These are phyloP conservation scores for Ceuthmochares aereus DNA, from an alignment of 2,113 vertebrate species.

Conservation along the genomic window DNA sequence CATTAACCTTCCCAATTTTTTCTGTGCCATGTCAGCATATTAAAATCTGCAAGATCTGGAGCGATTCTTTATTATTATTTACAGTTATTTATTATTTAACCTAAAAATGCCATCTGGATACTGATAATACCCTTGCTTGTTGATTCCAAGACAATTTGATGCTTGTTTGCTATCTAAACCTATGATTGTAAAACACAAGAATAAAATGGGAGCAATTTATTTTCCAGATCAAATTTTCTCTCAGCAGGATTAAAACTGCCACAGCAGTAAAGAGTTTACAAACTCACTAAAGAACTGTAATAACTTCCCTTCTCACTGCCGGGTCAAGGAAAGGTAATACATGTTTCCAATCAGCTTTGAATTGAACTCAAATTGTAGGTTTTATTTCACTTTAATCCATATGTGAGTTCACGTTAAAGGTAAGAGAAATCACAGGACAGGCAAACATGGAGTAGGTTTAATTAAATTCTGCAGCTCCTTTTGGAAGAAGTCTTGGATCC, in stretches of 20 bases:
- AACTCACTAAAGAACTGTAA: slow-evolving; percentile 80
- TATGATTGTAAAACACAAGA: slow-evolving; percentile 65
- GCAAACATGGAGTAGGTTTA: slow-evolving; percentile 38
- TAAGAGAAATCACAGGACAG: slow-evolving; percentile 72
- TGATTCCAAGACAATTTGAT: slow-evolving; percentile 22
- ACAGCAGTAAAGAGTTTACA: slow-evolving; percentile 79
- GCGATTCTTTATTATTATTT: neutral
- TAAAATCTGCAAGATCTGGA: neutral
- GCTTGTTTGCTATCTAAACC: slow-evolving; percentile 63
- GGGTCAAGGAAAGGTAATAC: slow-evolving; percentile 75
- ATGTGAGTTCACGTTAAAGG: slow-evolving; percentile 75
- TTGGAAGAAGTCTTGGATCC: slow-evolving; percentile 12
- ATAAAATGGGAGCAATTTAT: slow-evolving; percentile 70
- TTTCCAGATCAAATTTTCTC: slow-evolving; percentile 64
- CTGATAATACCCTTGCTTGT: slow-evolving; percentile 16
- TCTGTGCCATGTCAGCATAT: neutral
- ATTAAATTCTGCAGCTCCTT: slow-evolving; percentile 60
- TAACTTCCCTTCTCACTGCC: slow-evolving; percentile 76
- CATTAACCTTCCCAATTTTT: neutral
- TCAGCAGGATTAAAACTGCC: slow-evolving; percentile 78
- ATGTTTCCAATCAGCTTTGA: slow-evolving; percentile 84
- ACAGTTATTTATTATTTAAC: slow-evolving; percentile 5
- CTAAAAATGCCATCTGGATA: slow-evolving; percentile 34
- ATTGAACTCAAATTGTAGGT: slow-evolving; percentile 74
- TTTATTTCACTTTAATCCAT: slow-evolving; percentile 80